Evolutionary conservation across 2,797 vertebrate species (phyloP).

Genomic region (Eidolon dupreanum): DNA sequence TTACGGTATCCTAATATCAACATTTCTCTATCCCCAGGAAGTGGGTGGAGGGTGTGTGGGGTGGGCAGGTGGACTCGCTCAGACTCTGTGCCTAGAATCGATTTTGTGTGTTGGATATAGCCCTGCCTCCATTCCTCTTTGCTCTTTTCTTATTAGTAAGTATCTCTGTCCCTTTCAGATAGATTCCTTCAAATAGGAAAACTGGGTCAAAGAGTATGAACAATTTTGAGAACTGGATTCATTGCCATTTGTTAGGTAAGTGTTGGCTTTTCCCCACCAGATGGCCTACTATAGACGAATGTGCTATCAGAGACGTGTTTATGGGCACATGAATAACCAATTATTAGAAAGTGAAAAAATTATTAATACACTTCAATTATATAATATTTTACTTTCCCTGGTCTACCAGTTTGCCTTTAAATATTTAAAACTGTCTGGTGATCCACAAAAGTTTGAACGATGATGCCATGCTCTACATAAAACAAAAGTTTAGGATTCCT

Average conservation of each 20-base stretch:
- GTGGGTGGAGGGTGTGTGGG: accelerated
- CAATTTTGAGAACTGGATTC: not conserved
- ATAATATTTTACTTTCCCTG: not conserved
- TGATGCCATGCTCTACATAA: not conserved
- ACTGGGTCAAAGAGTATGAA: not conserved
- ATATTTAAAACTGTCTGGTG: not conserved
- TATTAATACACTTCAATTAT: not conserved
- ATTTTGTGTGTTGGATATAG: not conserved
- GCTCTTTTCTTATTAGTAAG: not conserved
- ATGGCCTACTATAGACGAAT: not conserved
- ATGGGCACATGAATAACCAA: not conserved
- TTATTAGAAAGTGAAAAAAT: not conserved
- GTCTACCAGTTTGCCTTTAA: not conserved
- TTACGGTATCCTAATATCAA: not conserved
- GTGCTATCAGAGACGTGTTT: not conserved
- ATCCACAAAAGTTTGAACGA: not conserved
- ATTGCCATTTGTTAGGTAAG: not conserved
- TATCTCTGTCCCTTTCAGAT: not conserved
- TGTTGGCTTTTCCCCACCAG: not conserved
- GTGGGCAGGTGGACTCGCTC: not conserved
- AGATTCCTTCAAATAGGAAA: not conserved
- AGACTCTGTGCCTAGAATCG: not conserved
- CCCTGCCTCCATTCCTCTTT: not conserved
- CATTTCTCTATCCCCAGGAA: not conserved
- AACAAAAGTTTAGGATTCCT: not conserved